Conservation (phyloP, 2,888 invertebrate species). For the Bimastos eiseni region DNA sequence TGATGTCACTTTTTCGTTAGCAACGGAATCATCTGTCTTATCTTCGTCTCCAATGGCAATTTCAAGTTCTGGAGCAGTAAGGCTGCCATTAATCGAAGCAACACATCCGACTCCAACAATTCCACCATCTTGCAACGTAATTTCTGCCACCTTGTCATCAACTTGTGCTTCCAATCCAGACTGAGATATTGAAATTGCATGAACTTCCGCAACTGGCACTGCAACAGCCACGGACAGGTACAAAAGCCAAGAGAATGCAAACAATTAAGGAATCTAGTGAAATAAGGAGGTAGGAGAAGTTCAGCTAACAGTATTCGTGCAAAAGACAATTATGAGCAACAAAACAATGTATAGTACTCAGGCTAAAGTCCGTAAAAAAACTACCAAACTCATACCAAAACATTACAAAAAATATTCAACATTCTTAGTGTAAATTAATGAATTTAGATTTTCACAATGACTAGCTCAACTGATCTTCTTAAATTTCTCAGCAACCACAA, state of each 20-base stretch:
- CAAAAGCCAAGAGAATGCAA: background rate
- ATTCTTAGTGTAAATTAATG: background rate
- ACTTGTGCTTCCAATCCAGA: background rate
- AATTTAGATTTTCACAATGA: background rate
- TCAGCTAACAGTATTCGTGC: background rate
- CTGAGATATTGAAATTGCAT: background rate
- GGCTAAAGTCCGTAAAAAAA: background rate
- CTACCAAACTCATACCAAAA: background rate
- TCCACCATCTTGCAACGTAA: background rate
- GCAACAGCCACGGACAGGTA: background rate
- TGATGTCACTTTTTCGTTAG: background rate
- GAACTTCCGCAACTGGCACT: background rate
- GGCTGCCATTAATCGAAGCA: background rate
- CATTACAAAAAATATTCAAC: background rate
- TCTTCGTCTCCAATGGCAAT: constrained; percentile 10
- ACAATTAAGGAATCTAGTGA: background rate
- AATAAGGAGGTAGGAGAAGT: background rate
- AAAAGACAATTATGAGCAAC: background rate
- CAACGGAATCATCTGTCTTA: background rate
- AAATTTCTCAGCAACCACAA: too few species aligned
- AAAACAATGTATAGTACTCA: background rate
- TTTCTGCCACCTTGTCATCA: background rate
- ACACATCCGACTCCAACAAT: constrained; percentile 8
- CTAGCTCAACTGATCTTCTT: background rate
- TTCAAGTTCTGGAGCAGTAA: background rate